Percentiles rank a stretch among this genome's conserved stretches.
Conservation (phyloP, 2,888 invertebrate species). For the Erebia ligea region DNA sequence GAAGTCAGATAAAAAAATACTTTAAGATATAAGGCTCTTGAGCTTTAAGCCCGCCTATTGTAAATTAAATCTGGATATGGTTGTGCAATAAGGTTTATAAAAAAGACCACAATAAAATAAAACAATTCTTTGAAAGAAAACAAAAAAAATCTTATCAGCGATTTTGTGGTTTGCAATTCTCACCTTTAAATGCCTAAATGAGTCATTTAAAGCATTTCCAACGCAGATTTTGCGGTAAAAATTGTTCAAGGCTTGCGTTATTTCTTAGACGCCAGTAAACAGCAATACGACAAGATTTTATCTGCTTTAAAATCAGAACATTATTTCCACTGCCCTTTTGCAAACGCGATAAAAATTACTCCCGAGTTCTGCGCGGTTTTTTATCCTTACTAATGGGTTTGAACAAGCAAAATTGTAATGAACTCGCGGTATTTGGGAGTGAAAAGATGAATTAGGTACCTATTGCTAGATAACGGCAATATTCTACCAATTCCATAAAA, state of each 20-base stretch:
- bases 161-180: too few relatives aligned
- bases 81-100: too few relatives aligned
- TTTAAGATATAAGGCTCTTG: too few relatives aligned
- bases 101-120: too few relatives aligned
- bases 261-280: conserved; percentile 28
- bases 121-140: too few relatives aligned
- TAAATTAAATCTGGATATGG: too few relatives aligned
- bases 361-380: conserved; percentile 28
- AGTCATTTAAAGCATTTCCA: conserved; percentile 8
- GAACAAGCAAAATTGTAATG: conserved; percentile 23
- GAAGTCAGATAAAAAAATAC: too few relatives aligned
- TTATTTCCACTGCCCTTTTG: conserved; percentile 57
- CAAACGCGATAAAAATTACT: conserved; percentile 51
- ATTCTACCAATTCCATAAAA: too few relatives aligned
- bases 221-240: not conserved
- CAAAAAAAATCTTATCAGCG: too few relatives aligned
- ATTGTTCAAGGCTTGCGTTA: conserved; percentile 32
- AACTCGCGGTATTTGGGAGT: not conserved
- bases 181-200: not conserved
- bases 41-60: too few relatives aligned
- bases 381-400: conserved; percentile 30
- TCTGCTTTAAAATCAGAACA: conserved; percentile 58
- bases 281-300: conserved; percentile 55
- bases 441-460: not conserved
- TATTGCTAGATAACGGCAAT: too few relatives aligned